phyloP scores from a whole-genome alignment of 2,797 vertebrate genomes.

The Chelon labrosus region DNA sequence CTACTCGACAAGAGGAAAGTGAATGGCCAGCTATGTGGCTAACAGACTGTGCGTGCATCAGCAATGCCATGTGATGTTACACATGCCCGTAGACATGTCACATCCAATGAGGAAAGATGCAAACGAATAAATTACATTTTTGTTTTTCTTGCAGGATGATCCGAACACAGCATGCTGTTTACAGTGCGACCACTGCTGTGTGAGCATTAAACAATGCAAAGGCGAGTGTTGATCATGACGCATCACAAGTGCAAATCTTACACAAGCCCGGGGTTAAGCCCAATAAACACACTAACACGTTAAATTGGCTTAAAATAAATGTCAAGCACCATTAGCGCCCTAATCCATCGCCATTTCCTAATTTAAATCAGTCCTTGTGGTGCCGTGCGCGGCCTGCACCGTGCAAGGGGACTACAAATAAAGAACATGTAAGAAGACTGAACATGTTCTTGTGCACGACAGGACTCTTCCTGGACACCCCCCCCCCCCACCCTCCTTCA shows the following conservation, averaged over 20 bases:
- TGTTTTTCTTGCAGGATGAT: constrained; percentile 5
- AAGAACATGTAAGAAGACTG: constrained; percentile 9
- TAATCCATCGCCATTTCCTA: constrained; percentile 70
- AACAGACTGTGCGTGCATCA: constrained; percentile 30
- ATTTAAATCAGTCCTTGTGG: constrained; percentile 50
- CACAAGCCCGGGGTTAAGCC: constrained; percentile 61
- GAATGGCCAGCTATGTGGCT: constrained; percentile 51
- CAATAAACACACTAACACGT: constrained; percentile 63
- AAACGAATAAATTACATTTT: not conserved
- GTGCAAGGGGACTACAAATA: constrained; percentile 28
- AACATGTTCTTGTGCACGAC: constrained; percentile 38
- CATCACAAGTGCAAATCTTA: constrained; percentile 68
- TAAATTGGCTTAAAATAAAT: constrained; percentile 76
- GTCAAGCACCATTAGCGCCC: constrained; percentile 62
- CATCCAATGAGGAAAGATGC: constrained; percentile 11
- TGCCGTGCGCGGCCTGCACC: constrained; percentile 46
- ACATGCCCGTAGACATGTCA: constrained; percentile 32
- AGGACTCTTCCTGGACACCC: constrained; percentile 55
- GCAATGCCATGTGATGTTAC: constrained; percentile 36
- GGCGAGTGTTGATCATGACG: constrained; percentile 71
- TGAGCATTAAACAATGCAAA: constrained; percentile 32
- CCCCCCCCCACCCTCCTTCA: too few relatives aligned
- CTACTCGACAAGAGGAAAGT: constrained; percentile 46
- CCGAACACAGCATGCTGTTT: constrained; percentile 1
- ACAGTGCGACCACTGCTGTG: constrained; percentile 18